These are phyloP conservation scores for Zosterops japonicus DNA, from an alignment of 2,113 vertebrate species.

Conservation along the genomic window DNA sequence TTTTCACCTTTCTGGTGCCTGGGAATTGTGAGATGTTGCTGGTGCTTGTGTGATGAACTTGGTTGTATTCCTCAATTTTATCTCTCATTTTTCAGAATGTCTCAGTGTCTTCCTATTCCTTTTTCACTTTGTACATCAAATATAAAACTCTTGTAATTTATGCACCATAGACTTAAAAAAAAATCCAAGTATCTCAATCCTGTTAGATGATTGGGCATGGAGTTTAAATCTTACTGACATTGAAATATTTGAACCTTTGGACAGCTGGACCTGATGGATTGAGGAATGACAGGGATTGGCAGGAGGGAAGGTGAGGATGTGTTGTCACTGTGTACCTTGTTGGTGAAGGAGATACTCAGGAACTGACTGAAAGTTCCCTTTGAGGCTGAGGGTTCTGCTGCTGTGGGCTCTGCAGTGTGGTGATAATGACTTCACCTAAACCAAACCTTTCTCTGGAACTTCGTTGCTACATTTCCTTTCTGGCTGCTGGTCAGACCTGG, in stretches of 20 bases:
- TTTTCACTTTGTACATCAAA: background rate
- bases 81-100: background rate
- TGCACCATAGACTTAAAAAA: background rate
- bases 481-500: background rate
- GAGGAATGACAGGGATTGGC: background rate
- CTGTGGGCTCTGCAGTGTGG: rapidly evolving
- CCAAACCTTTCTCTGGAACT: background rate
- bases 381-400: background rate
- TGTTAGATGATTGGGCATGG: rapidly evolving
- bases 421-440: background rate
- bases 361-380: background rate
- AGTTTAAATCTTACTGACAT: background rate
- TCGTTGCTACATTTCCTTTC: background rate
- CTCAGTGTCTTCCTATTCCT: background rate
- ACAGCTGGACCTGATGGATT: background rate
- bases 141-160: background rate
- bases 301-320: background rate
- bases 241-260: background rate
- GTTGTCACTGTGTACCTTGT: background rate
- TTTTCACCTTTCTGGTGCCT: background rate
- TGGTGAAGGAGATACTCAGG: background rate
- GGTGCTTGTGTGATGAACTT: background rate
- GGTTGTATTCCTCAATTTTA: background rate
- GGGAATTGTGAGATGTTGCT: background rate
- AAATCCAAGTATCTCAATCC: background rate